Evolutionary conservation across 2,113 vertebrate species (phyloP).

Genomic region (Vulpes vulpes): DNA sequence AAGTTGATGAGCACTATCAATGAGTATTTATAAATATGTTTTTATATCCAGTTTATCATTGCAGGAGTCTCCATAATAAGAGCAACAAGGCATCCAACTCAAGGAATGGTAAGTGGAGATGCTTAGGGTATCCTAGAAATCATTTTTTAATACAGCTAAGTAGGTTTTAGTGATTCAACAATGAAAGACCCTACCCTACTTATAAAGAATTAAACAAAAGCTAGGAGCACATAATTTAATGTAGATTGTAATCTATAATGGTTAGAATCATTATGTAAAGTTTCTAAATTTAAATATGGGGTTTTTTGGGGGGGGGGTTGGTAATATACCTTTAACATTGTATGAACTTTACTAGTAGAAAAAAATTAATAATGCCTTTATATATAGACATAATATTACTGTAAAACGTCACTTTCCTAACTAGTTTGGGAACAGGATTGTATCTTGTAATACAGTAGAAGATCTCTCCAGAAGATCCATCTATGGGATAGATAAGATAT

Average conservation of each 20-base stretch:
- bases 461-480: background rate
- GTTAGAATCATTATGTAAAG: background rate
- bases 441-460: conserved; percentile 7
- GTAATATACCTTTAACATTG: background rate
- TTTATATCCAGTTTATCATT: conserved; percentile 76
- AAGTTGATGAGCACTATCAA: conserved; percentile 40
- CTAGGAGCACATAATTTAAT: background rate
- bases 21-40: conserved; percentile 71
- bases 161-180: background rate
- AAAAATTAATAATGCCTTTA: conserved; percentile 11
- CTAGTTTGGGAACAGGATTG: background rate
- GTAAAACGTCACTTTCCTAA: conserved; percentile 41
- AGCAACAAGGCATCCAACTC: background rate
- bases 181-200: background rate
- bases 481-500: background rate
- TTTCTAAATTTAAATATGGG: conserved; percentile 27
- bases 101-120: conserved; percentile 54
- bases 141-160: conserved; percentile 12
- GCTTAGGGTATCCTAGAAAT: background rate
- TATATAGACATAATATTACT: background rate
- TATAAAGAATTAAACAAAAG: conserved; percentile 41
- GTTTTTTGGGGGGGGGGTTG: background rate
- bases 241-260: background rate
- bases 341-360: background rate
- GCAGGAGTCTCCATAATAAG: conserved; percentile 68